phyloP scores from a whole-genome alignment of 2,888 invertebrate genomes.

The Drosophila pegasa region DNA sequence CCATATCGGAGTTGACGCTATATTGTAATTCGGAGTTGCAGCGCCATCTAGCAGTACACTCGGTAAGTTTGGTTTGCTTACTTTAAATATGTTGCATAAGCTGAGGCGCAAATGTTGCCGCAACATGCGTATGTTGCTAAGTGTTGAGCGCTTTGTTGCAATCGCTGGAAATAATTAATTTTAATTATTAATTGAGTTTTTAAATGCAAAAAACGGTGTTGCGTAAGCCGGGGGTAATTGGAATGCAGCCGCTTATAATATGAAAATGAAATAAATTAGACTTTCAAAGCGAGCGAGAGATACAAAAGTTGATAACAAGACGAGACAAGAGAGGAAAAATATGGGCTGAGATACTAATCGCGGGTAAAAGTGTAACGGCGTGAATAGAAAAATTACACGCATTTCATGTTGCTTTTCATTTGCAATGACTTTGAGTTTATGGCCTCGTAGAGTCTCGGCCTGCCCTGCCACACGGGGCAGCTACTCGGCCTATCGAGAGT shows the following conservation, averaged over 20 bases:
- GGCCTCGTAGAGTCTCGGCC: constrained; percentile 15
- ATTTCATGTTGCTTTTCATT: constrained; percentile 49
- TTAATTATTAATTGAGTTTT: constrained; percentile 4
- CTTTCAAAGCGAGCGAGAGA: constrained; percentile 24
- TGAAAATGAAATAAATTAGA: constrained; percentile 6
- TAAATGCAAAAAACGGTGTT: constrained; percentile 1
- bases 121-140: constrained; percentile 36
- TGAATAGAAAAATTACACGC: constrained; percentile 61
- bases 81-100: constrained; percentile 2
- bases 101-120: constrained; percentile 29
- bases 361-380: constrained; percentile 68
- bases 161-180: not conserved
- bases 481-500: constrained; percentile 30
- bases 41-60: constrained; percentile 91
- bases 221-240: constrained; percentile 4
- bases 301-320: constrained; percentile 43
- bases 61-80: constrained; percentile 88
- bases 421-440: constrained; percentile 62
- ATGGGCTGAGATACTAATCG: constrained; percentile 34
- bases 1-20: constrained; percentile 89
- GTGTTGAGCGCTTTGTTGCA: no score
- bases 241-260: not conserved
- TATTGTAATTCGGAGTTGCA: constrained; percentile 91
- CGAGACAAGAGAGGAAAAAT: constrained; percentile 3
- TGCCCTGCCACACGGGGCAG: constrained; percentile 51